Base-by-base conservation (phyloP, 1,140 invertebrate genomes). In the Pseudomyrmex gracilis region DNA sequence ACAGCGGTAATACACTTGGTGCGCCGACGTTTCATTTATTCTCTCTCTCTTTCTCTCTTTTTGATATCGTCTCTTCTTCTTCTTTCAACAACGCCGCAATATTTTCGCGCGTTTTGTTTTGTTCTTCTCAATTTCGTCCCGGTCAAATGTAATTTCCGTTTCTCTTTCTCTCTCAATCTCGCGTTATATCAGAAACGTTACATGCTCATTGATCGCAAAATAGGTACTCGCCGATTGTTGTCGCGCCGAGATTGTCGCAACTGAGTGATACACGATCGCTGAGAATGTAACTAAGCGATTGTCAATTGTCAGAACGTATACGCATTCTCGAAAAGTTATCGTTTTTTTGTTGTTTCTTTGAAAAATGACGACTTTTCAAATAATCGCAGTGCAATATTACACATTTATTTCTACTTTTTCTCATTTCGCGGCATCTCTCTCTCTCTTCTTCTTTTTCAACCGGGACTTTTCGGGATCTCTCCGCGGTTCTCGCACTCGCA, bases 231-330 rank as follows among this genome's bases (percentile, higher is more conserved):
- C 20, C 61, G 45, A n/a, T n/a, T n/a, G 24, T 57, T 84, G 43
- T 80, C 55, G 47, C 61, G n/a, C 15, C 12, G 20, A 17, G n/a
- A n/a, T n/a, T n/a, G n/a, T 51, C 13, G 17, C n/a, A 45, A 12
- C n/a, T 77, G 34, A 34, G 34, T n/a, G n/a, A n/a, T n/a, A 34
- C 7, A 22, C 15, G 34, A 24, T 55, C 73, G 55, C 13, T 67
- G 61, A 51, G 13, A 17, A 45, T 55, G 24, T 43, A 77, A 77
- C 47, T 63, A 53, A 53, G 73, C 45, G n/a, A 77, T 66, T 67
- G 61, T 77, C 73, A 17, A 20, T 43, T 22, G 45, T 64, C 73
- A 20, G 22, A 20, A 49, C n/a, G 51, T 47, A 61, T n/a, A 61
- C 5, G 34, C 34, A 34, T 13, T 74, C 71, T 51, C 9, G 49